phyloP scores from a whole-genome alignment of 2,113 vertebrate genomes.

The Campylomormyrus tamandua region DNA sequence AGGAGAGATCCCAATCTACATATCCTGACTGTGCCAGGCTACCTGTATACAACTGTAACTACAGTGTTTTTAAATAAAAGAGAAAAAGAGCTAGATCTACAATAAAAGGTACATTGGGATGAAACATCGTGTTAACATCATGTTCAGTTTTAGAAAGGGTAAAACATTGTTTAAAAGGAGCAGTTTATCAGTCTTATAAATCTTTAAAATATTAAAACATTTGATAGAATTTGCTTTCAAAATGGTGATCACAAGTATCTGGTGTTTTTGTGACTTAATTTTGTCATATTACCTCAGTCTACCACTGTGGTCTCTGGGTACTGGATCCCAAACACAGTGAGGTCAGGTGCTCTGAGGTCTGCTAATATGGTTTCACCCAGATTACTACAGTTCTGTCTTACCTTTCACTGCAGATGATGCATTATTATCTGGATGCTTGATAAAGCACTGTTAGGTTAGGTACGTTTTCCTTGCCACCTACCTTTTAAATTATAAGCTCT shows the following conservation, averaged over 20 bases:
- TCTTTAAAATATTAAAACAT: background rate
- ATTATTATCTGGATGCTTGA: background rate
- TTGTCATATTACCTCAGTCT: background rate
- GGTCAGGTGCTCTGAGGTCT: background rate
- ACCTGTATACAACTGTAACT: background rate
- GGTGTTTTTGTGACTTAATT: background rate
- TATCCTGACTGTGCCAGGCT: background rate
- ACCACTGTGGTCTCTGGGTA: background rate
- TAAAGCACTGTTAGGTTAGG: background rate
- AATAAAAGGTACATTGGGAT: background rate
- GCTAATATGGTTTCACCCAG: background rate
- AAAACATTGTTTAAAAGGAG: background rate
- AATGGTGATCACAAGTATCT: background rate
- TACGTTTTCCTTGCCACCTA: background rate
- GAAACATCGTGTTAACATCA: background rate
- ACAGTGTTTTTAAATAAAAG: background rate
- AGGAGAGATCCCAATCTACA: background rate
- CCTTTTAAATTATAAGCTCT: background rate
- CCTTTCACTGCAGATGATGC: background rate
- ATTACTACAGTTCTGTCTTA: background rate
- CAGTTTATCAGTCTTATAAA: background rate
- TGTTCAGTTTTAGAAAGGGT: background rate
- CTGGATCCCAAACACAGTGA: background rate
- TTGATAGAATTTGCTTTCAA: background rate
- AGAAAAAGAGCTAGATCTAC: background rate